Evolutionary conservation across 2,113 vertebrate species (phyloP).

Genomic region (Heliornis fulica): DNA sequence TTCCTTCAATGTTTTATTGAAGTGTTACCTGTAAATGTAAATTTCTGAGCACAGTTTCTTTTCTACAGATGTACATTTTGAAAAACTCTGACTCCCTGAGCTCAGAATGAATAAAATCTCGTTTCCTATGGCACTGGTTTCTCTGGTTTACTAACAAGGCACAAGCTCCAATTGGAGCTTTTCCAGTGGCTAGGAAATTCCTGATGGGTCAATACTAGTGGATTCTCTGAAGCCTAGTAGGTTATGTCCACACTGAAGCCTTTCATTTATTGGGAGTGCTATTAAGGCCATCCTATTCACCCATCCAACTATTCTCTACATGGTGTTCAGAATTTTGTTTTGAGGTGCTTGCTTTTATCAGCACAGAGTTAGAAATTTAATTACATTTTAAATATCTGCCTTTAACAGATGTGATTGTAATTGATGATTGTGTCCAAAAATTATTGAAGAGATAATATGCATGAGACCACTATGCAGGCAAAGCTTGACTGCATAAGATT

Average conservation of each 20-base stretch:
- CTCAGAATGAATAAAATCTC: not conserved
- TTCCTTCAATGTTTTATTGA: not conserved
- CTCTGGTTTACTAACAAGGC: constrained; percentile 7
- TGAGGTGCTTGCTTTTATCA: not conserved
- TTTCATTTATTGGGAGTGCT: not conserved
- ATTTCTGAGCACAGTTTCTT: not conserved
- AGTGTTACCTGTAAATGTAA: not conserved
- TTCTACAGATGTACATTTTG: not conserved
- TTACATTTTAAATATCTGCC: not conserved
- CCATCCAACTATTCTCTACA: not conserved
- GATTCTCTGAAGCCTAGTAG: not conserved
- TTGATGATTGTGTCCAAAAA: not conserved
- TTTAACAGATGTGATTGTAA: not conserved
- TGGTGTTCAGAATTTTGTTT: not conserved
- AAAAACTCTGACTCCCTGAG: not conserved
- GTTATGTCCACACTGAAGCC: not conserved
- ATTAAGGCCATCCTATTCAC: not conserved
- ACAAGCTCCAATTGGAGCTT: not conserved
- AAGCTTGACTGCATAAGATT: not conserved
- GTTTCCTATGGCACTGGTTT: not conserved
- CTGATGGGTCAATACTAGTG: not conserved
- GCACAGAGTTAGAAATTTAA: not conserved
- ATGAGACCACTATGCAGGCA: not conserved
- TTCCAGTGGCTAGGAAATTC: not conserved
- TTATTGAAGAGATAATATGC: not conserved